Percentiles rank a stretch among this genome's conserved stretches.
Conservation (phyloP, 1,140 invertebrate species). For the Phymastichus coffea region DNA sequence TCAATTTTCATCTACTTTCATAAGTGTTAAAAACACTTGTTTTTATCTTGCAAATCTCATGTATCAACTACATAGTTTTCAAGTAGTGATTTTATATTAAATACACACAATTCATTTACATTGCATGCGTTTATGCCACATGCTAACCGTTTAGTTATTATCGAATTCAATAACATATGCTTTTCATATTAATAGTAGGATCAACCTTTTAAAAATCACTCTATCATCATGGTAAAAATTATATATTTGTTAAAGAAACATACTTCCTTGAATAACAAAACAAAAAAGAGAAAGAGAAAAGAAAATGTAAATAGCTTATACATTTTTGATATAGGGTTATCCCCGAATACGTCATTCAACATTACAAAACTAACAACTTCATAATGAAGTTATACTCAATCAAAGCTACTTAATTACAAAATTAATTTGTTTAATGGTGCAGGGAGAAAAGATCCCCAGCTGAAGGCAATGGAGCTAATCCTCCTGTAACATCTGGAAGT, state of each 20-base stretch:
- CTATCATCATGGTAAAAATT: constrained; percentile 6
- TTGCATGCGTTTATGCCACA: neutral
- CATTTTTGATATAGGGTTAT: too few species aligned
- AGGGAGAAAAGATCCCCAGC: constrained; percentile 89
- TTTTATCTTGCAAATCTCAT: neutral
- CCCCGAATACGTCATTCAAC: neutral
- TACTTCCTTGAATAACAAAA: neutral
- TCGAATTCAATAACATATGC: neutral
- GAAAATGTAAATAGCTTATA: too few species aligned
- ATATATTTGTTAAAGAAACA: neutral
- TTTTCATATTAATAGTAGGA: neutral
- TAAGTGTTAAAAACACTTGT: neutral
- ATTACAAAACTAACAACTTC: constrained; percentile 17
- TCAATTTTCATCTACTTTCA: constrained; percentile 9
- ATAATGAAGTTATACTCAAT: too few species aligned
- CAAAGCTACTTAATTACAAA: too few species aligned
- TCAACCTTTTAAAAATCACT: constrained; percentile 10
- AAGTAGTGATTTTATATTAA: constrained; percentile 5
- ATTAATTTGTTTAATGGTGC: constrained; percentile 49
- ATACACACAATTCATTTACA: neutral
- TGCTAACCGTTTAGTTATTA: neutral
- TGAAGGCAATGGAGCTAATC: constrained; percentile 86
- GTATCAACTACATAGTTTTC: neutral
- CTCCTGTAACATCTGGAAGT: constrained; percentile 86
- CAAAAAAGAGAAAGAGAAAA: neutral